Evolutionary conservation across 1,140 invertebrate genomes (phyloP), one percentile per base, ranked within the genome.

Genomic region (Schmidtea mediterranea): DNA sequence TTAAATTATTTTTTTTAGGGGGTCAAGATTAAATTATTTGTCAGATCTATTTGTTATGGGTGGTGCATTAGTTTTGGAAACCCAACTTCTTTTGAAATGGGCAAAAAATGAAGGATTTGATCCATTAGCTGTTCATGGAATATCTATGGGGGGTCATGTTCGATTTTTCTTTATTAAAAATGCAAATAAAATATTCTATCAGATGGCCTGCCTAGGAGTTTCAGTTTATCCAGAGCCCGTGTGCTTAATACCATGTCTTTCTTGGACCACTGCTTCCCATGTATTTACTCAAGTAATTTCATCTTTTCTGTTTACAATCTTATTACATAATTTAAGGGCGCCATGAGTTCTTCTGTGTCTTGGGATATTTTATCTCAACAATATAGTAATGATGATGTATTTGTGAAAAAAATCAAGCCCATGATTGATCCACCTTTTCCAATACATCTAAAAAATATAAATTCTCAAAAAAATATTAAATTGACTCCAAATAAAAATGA

Each of bases 121-220:
- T 9, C 87, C 89, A 0, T 68, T 94, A 3, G 86, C 82, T 41
- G 71, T 94, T 9, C 84, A 82, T 19, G 89, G 89, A n/a, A 73
- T 95, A 43, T 95, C 89, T n/a, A 92, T 98, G 87, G 90, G 90
- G 49, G 90, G 89, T 43, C 84, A 94, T 81, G n/a, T n/a, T n/a
- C n/a, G n/a, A n/a, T n/a, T n/a, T n/a, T n/a, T n/a, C n/a, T n/a
- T n/a, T n/a, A n/a, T n/a, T n/a, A n/a, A n/a, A n/a, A n/a, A n/a
- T n/a, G n/a, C n/a, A n/a, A n/a, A n/a, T n/a, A n/a, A n/a, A n/a
- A n/a, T n/a, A n/a, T n/a, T n/a, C n/a, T n/a, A n/a, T n/a, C n/a
- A n/a, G n/a, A 95, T 94, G 86, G 87, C 89, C 54, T 86, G 82
- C 18, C 69, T 95, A 55, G 83, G 84, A 54, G 87, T 84, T 19